Evolutionary conservation across 2,113 vertebrate genomes (phyloP).

Genomic region (Macheiramphus alcinus): DNA sequence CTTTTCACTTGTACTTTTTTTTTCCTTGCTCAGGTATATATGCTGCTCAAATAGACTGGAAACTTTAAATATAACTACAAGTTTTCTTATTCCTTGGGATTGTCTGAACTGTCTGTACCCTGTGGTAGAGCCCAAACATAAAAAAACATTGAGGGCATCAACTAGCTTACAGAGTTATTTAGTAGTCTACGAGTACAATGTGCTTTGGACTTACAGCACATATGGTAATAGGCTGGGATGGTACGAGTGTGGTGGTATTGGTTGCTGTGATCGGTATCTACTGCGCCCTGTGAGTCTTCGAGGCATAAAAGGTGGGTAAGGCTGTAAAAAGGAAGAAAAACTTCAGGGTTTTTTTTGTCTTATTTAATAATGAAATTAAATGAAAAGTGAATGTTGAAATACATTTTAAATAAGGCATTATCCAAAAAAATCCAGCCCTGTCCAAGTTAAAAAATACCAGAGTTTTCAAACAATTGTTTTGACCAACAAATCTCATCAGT

Average conservation of each 20-base stretch:
- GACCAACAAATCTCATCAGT: neutral
- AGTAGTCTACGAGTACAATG: neutral
- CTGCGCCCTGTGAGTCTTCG: constrained; percentile 86
- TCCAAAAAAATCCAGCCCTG: neutral
- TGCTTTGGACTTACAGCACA: constrained; percentile 82
- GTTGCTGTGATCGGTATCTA: constrained; percentile 88
- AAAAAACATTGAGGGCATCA: neutral
- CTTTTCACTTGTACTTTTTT: neutral
- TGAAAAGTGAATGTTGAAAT: neutral
- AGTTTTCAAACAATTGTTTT: neutral
- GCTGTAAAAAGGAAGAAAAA: constrained; percentile 66
- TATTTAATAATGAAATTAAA: neutral
- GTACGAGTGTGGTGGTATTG: constrained; percentile 87
- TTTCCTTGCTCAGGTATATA: neutral
- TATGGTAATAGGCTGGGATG: constrained; percentile 92
- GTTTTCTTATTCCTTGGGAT: neutral
- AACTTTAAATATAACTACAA: neutral
- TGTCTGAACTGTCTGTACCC: neutral
- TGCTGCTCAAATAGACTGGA: neutral
- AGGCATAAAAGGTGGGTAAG: constrained; percentile 91
- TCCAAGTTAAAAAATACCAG: neutral
- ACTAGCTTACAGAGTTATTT: neutral
- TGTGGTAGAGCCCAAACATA: neutral
- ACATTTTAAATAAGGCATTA: neutral
- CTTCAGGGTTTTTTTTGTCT: neutral